A percentile compares a stretch with the other conserved stretches of the same genome.
Evolutionary conservation across 2,113 vertebrate genomes (phyloP).

Genomic region (Scolopax mira): DNA sequence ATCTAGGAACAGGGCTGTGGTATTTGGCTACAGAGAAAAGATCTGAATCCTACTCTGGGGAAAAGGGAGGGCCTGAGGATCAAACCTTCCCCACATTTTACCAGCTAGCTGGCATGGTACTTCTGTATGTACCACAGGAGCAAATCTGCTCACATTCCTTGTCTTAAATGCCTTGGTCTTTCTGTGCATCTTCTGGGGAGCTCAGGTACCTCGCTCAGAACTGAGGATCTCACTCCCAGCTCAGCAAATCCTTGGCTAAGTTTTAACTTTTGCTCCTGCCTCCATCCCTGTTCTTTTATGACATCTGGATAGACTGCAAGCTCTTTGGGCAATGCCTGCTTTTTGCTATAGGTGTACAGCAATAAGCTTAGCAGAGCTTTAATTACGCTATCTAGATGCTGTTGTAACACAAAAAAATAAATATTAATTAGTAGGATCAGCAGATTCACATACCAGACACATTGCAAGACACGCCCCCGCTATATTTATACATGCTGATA

Average conservation of each 20-base stretch:
- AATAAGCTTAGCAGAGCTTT: background rate
- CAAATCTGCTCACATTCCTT: background rate
- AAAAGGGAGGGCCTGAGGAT: background rate
- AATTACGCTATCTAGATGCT: conserved; percentile 14
- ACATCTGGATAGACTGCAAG: background rate
- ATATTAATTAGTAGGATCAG: conserved; percentile 45
- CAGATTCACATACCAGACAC: conserved; percentile 25
- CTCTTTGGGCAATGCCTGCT: background rate
- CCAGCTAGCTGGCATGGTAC: background rate
- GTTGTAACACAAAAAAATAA: conserved; percentile 50
- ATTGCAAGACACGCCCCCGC: conserved; percentile 17
- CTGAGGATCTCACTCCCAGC: background rate
- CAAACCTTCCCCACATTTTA: background rate
- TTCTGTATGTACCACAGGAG: background rate
- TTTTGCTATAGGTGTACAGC: background rate
- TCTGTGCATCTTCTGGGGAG: background rate
- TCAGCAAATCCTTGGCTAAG: background rate
- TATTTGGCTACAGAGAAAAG: background rate
- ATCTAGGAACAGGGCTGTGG: background rate
- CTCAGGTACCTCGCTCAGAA: background rate
- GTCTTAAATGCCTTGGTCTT: background rate
- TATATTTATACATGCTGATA: background rate
- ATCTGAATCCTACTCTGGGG: background rate
- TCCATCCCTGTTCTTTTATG: background rate
- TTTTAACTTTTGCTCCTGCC: background rate